Evolutionary conservation across 1,140 invertebrate species (phyloP), one percentile per base, ranked within the genome.

Genomic region (Dendrolimus punctatus): DNA sequence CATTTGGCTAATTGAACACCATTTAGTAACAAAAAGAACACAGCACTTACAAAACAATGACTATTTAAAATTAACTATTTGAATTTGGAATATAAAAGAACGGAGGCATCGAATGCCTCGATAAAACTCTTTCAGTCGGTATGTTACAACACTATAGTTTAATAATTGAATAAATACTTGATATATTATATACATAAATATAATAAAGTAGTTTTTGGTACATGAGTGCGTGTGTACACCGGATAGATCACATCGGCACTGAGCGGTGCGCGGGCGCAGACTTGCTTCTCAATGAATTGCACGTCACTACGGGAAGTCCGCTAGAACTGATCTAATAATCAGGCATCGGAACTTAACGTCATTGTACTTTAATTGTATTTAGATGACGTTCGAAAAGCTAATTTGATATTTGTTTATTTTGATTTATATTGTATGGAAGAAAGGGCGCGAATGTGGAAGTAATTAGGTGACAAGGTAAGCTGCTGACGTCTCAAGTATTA

Each of bases 231-330:
- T 85, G 77, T 82, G 73, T 72, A 70, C 73, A 55, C 63, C 74
- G 66, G 71, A 76, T 86, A 86, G 80, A 77, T 83, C 80, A 84
- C 79, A 67, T 63, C 62, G 69, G 70, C 76, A 84, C 80, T 84
- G 82, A 84, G 76, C 71, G 46, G 58, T 55, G 67, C 72, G 76
- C 63, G 48, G 53, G 72, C 80, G 67, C 66, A 69, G 63, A 52
- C 61, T 60, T 68, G 51, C 77, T 76, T 73, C 70, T 85, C 73
- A 78, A 80, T 79, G 73, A 62, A 66, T 47, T 65, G 50, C 73
- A 68, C 80, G 82, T 85, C 80, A 85, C 63, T 53, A 62, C 73
- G 82, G 82, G 75, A 85, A 85, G 80, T 83, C 80, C 81, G 76
- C 66, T 65, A 66, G 73, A 70, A 71, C 69, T 70, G 71, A 76